These are phyloP conservation scores for Barbus barbus DNA, from an alignment of 2,113 vertebrate species.

Conservation along the genomic window DNA sequence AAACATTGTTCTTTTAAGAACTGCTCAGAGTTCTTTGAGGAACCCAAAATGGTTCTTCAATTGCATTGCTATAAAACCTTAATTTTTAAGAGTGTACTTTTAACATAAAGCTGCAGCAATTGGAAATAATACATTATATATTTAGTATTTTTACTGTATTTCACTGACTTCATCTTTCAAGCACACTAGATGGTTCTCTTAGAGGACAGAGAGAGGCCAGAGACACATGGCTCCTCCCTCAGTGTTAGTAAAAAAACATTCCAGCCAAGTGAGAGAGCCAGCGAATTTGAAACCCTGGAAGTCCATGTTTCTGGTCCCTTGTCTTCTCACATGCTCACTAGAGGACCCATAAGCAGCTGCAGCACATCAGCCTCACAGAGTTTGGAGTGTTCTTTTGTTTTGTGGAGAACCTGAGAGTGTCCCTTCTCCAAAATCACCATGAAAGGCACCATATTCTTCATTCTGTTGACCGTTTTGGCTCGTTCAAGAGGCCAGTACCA, in stretches of 20 bases:
- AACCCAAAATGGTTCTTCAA: too few relatives aligned
- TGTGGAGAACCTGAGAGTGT: slow-evolving; percentile 13
- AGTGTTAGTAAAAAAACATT: slow-evolving; percentile 79
- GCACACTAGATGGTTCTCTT: neutral
- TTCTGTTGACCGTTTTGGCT: slow-evolving; percentile 62
- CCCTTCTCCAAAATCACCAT: slow-evolving; percentile 64
- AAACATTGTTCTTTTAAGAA: too few relatives aligned
- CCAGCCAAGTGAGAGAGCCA: slow-evolving; percentile 69
- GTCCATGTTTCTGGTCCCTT: slow-evolving; percentile 47
- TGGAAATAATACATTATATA: neutral
- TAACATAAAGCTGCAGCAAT: neutral
- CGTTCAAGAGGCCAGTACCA: slow-evolving; percentile 71
- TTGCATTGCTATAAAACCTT: too few relatives aligned
- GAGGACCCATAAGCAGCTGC: neutral
- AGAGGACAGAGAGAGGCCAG: slow-evolving; percentile 56
- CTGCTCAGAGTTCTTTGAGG: too few relatives aligned
- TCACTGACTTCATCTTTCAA: slow-evolving; percentile 8
- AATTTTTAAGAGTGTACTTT: neutral
- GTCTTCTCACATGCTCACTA: slow-evolving; percentile 44
- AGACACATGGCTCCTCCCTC: slow-evolving; percentile 74
- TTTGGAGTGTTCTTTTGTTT: neutral
- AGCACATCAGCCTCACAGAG: slow-evolving; percentile 13
- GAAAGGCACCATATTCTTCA: slow-evolving; percentile 66
- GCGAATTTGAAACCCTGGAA: slow-evolving; percentile 65
- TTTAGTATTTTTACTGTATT: neutral